Evolutionary conservation across 2,888 invertebrate genomes (phyloP).

Genomic region (Ptychoptera contaminata): DNA sequence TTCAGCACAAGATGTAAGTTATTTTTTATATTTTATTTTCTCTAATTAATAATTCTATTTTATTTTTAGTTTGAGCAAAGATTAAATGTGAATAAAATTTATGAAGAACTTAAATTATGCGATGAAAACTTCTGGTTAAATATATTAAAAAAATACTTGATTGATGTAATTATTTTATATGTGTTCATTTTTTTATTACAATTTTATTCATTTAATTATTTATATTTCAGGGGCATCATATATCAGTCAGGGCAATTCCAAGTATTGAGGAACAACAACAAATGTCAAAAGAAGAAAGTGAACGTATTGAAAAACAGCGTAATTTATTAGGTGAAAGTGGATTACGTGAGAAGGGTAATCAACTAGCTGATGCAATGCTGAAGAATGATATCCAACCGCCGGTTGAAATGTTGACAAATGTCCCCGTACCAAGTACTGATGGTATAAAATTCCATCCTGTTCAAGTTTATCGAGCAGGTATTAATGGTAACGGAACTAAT

Average conservation of each 20-base stretch:
- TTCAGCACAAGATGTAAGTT: constrained; percentile 51
- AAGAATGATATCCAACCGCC: constrained; percentile 64
- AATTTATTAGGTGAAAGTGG: constrained; percentile 49
- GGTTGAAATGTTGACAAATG: constrained; percentile 48
- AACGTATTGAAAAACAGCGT: constrained; percentile 50
- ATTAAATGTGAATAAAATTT: constrained; percentile 47
- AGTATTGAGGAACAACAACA: constrained; percentile 45
- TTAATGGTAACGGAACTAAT: constrained; percentile 24
- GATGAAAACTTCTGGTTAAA: constrained; percentile 51
- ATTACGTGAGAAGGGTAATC: constrained; percentile 42
- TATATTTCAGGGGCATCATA: constrained; percentile 7
- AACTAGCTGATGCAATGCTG: constrained; percentile 50
- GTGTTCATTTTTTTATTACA: background rate
- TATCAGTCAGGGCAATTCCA: constrained; percentile 34
- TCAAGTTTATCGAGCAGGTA: constrained; percentile 18
- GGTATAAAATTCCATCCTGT: constrained; percentile 54
- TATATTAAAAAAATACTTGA: constrained; percentile 44
- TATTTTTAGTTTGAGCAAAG: constrained; percentile 43
- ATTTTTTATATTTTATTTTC: constrained; percentile 4
- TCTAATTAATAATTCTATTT: background rate
- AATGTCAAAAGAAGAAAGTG: constrained; percentile 56
- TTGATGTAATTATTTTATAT: constrained; percentile 9
- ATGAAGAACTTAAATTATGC: constrained; percentile 44
- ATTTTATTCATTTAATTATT: constrained; percentile 3
- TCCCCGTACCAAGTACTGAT: constrained; percentile 59